Conservation (phyloP, 2,113 vertebrate genomes). For the Gobio gobio region DNA sequence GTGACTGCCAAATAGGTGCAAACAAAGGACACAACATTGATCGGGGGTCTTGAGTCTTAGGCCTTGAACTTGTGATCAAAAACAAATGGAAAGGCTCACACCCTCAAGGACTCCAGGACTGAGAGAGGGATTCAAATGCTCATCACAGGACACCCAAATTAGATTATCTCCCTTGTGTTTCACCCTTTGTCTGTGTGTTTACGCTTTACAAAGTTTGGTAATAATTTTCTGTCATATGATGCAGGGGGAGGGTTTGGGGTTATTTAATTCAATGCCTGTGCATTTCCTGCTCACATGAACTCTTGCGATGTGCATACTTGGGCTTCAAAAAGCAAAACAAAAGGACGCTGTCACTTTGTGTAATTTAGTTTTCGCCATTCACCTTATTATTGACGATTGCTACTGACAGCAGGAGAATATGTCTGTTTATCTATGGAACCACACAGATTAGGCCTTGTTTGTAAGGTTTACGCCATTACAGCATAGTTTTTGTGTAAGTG, state of each 20-base stretch:
- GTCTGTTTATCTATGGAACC: neutral
- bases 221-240: conserved; percentile 46
- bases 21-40: conserved; percentile 20
- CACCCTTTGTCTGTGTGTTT: conserved; percentile 36
- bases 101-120: conserved; percentile 32
- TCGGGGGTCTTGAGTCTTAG: conserved; percentile 12
- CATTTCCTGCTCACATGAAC: conserved; percentile 17
- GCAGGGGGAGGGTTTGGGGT: neutral
- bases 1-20: conserved; percentile 29
- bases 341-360: neutral
- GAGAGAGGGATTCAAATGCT: conserved; percentile 16
- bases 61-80: conserved; percentile 60
- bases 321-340: neutral
- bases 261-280: conserved; percentile 8
- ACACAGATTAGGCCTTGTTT: neutral
- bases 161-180: conserved; percentile 59
- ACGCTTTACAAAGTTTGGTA: conserved; percentile 20
- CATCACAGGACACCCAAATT: conserved; percentile 68
- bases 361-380: neutral
- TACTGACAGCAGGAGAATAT: neutral
- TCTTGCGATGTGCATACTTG: neutral
- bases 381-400: neutral
- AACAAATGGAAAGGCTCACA: conserved; percentile 33
- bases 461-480: neutral
- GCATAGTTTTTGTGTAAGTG: neutral